phyloP scores from a whole-genome alignment of 2,888 invertebrate species.

The Seira musarum region DNA sequence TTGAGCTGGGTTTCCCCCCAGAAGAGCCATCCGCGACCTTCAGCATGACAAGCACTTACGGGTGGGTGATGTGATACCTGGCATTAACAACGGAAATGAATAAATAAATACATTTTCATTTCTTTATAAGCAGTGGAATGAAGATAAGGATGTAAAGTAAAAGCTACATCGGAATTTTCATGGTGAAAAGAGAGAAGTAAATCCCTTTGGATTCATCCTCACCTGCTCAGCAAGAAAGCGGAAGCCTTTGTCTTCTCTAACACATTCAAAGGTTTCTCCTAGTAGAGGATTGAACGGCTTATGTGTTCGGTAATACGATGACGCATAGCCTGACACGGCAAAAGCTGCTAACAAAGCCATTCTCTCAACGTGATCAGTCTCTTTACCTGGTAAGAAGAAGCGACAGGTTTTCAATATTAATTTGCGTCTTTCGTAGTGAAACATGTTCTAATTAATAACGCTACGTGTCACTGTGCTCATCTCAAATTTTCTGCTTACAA shows the following conservation, averaged over 20 bases:
- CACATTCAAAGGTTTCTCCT: constrained; percentile 87
- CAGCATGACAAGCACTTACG: constrained; percentile 85
- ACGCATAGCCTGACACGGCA: constrained; percentile 86
- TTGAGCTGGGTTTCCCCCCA: constrained; percentile 89
- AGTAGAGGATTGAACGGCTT: constrained; percentile 90
- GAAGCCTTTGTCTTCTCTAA: constrained; percentile 84
- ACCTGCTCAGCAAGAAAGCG: constrained; percentile 86
- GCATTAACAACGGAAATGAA: constrained; percentile 11
- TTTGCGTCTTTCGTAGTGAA: too few relatives aligned
- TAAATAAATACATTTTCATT: not conserved
- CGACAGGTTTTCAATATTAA: constrained; percentile 6
- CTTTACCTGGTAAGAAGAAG: constrained; percentile 73
- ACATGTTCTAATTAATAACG: too few relatives aligned
- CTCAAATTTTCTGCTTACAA: too few relatives aligned
- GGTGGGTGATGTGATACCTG: constrained; percentile 91
- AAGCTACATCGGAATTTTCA: not conserved
- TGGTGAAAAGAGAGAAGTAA: not conserved
- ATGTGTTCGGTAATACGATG: constrained; percentile 79
- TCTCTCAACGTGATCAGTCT: constrained; percentile 80
- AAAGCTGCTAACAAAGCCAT: constrained; percentile 86
- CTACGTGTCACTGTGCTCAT: too few relatives aligned
- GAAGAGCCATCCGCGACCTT: constrained; percentile 83
- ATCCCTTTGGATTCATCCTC: constrained; percentile 40
- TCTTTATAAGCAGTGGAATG: not conserved
- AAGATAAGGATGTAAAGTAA: not conserved